Percentiles rank a stretch among this genome's conserved stretches.
phyloP scores from a whole-genome alignment of 2,888 invertebrate species.

The Dynastes maya region DNA sequence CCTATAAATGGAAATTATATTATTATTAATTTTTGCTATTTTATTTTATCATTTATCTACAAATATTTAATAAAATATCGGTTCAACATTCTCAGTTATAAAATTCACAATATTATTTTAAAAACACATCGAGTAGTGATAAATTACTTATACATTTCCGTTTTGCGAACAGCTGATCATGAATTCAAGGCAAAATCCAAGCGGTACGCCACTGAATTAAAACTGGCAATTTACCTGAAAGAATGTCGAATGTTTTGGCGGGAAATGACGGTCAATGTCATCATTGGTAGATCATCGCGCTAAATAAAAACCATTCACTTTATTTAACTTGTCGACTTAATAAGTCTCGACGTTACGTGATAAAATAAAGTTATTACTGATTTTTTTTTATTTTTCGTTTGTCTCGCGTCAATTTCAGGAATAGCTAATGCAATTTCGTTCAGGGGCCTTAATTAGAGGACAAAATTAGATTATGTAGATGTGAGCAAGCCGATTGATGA shows the following conservation, averaged over 20 bases:
- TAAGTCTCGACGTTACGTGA: conserved; percentile 24
- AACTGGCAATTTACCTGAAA: conserved; percentile 62
- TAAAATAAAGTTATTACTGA: conserved; percentile 29
- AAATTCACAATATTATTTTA: neutral
- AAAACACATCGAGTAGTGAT: too few species aligned
- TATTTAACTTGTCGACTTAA: conserved; percentile 26
- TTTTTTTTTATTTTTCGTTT: conserved; percentile 1
- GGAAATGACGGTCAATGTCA: conserved; percentile 64
- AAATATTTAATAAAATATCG: too few species aligned
- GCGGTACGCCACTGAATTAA: conserved; percentile 58
- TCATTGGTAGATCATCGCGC: conserved; percentile 49
- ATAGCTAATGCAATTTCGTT: too few species aligned
- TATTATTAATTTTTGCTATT: too few species aligned
- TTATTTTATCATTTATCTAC: too few species aligned
- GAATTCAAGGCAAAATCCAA: neutral
- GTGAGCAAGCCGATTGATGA: neutral
- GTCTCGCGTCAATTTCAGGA: neutral
- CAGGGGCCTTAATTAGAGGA: conserved; percentile 5
- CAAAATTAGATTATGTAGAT: conserved; percentile 8
- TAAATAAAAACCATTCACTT: conserved; percentile 32
- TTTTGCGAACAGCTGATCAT: too few species aligned
- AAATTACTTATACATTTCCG: too few species aligned
- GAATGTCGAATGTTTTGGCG: conserved; percentile 65
- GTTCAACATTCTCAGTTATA: too few species aligned
- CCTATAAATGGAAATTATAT: too few species aligned